Base-by-base conservation (phyloP, 2,113 vertebrate species). In the Electrona antarctica region DNA sequence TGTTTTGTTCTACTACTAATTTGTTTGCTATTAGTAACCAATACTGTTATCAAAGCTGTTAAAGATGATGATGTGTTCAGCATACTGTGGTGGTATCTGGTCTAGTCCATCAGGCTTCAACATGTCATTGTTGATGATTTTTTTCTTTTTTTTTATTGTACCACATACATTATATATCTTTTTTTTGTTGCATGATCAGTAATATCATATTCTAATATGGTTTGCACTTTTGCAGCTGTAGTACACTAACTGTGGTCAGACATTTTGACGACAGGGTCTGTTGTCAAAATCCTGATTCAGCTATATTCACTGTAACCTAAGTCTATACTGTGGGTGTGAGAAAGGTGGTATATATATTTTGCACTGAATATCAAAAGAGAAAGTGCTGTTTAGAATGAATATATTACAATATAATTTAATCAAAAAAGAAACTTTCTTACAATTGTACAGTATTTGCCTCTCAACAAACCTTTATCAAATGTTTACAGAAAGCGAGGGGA, bases 401-500 rank as follows among this genome's bases (percentile, higher is more conserved):
- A 57, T 55, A 29, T 61, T 61, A 56, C 45, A 45, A 49, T 68
- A 48, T 51, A 9, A 2, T 78, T 79, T 46, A 45, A 21, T 71
- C 72, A 8, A 48, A 76, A 51, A 65, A 66, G 72, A 76, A 15
- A 70, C 50, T 75, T 82, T 77, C 61, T 59, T 74, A 45, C 57
- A 13, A 48, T 69, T 71, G 57, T 75, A 60, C 21, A 71, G 71
- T 66, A 49, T 82, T 80, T 80, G 73, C 75, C 51, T 81, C 67
- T 75, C 2, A 67, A 28, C 63, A 11, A 46, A 64, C 70, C 60
- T 13, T 21, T 68, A 76, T 75, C 41, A 64, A 13, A 79, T 79
- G 79, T 87, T 48, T 84, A 84, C 52, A 68, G 64, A 54, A 56
- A 49, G 76, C 76, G 72, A 74, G 33, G 46, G 69, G 65, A 59